Evolutionary conservation across 1,140 invertebrate species (phyloP), one percentile per base, ranked within the genome.

Genomic region (Zaprionus africanus): DNA sequence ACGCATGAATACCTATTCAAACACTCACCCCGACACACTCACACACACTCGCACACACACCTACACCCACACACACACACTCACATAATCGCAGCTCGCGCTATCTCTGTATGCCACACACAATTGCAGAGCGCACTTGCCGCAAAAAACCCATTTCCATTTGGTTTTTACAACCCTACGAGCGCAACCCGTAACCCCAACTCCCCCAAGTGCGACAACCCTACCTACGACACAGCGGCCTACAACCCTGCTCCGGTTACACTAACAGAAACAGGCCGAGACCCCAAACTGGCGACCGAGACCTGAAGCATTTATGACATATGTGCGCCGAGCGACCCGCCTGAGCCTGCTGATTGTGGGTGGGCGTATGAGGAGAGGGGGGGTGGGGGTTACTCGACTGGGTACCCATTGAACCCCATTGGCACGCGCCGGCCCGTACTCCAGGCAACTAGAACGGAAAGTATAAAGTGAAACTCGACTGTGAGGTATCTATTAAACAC

Each of bases 91-190:
- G 66, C 65, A 59, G 63, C 74, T 68, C 62, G 72, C 74, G 77
- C 69, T 86, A 87, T 86, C 79, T 87, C 73, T 71, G 77, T 73
- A 74, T 73, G 83, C 76, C 79, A 79, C 72, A 80, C 81, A 82
- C 83, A 86, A 86, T 87, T 86, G 83, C 76, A 85, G 63, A 56
- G 77, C 80, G 77, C 80, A 82, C 82, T 86, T 86, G 82, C 76
- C 83, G 69, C 83, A 86, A 74, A 79, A 84, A 84, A 58, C 62
- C 79, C 83, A 76, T 87, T 86, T 87, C 76, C 79, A 86, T 82
- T 86, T 76, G 64, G 54, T 51, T 79, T 73, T 76, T 66, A 59
- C 76, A 86, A 76, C 83, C 83, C 82, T 79, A 51, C 19, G n/a
- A 24, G 41, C 7, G 41, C 38, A 41, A 41, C 41, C n/a, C 41